These are phyloP conservation scores for Drosophila setosimentum DNA, from an alignment of 2,888 invertebrate species.

Conservation along the genomic window DNA sequence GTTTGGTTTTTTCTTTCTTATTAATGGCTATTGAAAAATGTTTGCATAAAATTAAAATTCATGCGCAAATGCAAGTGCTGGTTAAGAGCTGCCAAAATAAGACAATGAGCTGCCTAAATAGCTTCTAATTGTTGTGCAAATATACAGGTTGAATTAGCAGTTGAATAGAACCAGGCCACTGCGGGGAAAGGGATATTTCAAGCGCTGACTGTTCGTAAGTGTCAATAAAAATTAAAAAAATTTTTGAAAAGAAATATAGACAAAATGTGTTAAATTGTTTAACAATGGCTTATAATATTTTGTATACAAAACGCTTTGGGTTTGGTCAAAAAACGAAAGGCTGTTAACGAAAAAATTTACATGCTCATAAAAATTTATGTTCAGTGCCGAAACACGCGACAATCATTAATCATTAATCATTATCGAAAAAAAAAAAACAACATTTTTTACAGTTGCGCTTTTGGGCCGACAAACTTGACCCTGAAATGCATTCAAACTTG, in stretches of 20 bases:
- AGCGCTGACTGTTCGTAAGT: slow-evolving; percentile 5
- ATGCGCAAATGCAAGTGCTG: slow-evolving; percentile 63
- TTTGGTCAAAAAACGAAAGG: slow-evolving; percentile 70
- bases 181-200: neutral
- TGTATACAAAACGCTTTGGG: slow-evolving; percentile 39
- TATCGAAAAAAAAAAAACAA: neutral
- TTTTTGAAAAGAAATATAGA: neutral
- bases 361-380: slow-evolving; percentile 49
- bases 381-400: slow-evolving; percentile 59
- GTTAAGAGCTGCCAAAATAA: slow-evolving; percentile 60
- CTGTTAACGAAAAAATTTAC: slow-evolving; percentile 54
- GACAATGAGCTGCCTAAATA: slow-evolving; percentile 69
- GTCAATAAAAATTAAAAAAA: slow-evolving; percentile 7
- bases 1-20: neutral
- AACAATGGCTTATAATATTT: slow-evolving; percentile 51
- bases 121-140: slow-evolving; percentile 77
- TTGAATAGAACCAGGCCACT: slow-evolving; percentile 18
- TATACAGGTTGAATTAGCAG: slow-evolving; percentile 57
- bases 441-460: slow-evolving; percentile 12
- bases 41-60: slow-evolving; percentile 75
- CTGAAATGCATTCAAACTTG: slow-evolving; percentile 46
- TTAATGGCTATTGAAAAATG: slow-evolving; percentile 51
- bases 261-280: slow-evolving; percentile 70
- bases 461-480: slow-evolving; percentile 52
- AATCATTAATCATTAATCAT: slow-evolving; percentile 73